Evolutionary conservation across 2,888 invertebrate genomes (phyloP), one percentile per base, ranked within the genome.

Genomic region (Tridacna crocea): DNA sequence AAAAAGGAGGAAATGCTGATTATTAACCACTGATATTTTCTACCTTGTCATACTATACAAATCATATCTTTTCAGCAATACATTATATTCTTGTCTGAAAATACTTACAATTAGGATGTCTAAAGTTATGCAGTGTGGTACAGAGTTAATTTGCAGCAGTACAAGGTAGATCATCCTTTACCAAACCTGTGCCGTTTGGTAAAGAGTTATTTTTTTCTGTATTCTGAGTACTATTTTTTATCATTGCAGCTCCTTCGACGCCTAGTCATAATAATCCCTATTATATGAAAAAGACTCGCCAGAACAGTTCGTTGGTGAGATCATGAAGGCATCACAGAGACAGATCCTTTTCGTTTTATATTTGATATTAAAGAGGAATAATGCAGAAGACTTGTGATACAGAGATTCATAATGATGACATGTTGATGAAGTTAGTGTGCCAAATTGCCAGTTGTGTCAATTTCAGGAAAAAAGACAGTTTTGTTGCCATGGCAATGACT

Each of bases 261-360:
- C 88, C 89, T 82, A 88, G 88, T 87, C 87, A 88, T 79, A 86
- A 87, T 77, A 89, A 89, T 72, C 89, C 89, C 77, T 89, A 89
- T 74, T 87, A 89, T 73, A 82, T 78, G 66, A 78, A 88, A 80
- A 80, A 70, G 70, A 51, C n/a, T 65, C 82, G 86, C 63, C 87
- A 88, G 79, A 83, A 83, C 78, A 83, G 85, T 68, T 82, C 82
- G 27, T 75, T 87, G 36, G 87, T 87, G 51, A 73, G 83, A 66
- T 86, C 85, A 75, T 88, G 87, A 87, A 72, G 27, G n/a, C 8
- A 22, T 72, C 27, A 26, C 36, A 36, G 26, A 17, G 46, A 11
- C 55, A 55, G 19, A 19, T 55, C 55, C 10, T 55, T 2, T 55
- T 55, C 10, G 15, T 55, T 55, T 55, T 10, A 55, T 6, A 6